Base-by-base conservation (phyloP, 2,888 invertebrate genomes). In the Netelia inedita region DNA sequence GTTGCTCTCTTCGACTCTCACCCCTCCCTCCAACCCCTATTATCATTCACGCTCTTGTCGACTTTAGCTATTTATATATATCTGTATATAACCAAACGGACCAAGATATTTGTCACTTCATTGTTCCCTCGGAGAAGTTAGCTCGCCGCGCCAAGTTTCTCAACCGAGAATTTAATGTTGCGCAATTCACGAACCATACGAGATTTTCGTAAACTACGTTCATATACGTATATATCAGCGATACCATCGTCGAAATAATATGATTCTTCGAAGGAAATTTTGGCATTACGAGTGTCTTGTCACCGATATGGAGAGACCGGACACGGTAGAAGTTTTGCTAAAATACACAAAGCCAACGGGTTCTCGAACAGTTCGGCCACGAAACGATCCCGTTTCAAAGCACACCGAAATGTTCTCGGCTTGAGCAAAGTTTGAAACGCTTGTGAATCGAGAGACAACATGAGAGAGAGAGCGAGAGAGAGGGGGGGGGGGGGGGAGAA, bases 61-160 rank as follows among this genome's bases (percentile, higher is more conserved):
- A 50, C 59, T 35, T 46, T 61, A 43, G 43, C 83, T 61, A 46
- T 16, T 61, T 55, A 68, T 61, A 68, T 65, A 79, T 79, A 76
- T 35, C 6, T 78, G 28, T 61, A 72, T 59, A 21, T 23, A 9
- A 63, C 28, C 23, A 87, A 80, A 66, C 78, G 76, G 73, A 85
- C 89, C 84, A 91, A 91, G 91, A 91, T 91, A 93, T 93, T 93
- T 93, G 92, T 93, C 92, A 92, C 90, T 90, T 91, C 92, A 93
- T 93, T 93, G 93, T 93, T 93, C 91, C 88, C 35, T 83, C 87
- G 85, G 84, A 63, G 59, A 84, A 83, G 76, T 79, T 76, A 46
- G 65, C 79, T 73, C 81, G 76, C 79, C 85, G 87, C 83, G 85
- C 85, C 82, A 85, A 85, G 74, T 79, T 85, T 75, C 75, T 88